Evolutionary conservation across 2,113 vertebrate genomes (phyloP).

Genomic region (Leptobrachium leishanense): DNA sequence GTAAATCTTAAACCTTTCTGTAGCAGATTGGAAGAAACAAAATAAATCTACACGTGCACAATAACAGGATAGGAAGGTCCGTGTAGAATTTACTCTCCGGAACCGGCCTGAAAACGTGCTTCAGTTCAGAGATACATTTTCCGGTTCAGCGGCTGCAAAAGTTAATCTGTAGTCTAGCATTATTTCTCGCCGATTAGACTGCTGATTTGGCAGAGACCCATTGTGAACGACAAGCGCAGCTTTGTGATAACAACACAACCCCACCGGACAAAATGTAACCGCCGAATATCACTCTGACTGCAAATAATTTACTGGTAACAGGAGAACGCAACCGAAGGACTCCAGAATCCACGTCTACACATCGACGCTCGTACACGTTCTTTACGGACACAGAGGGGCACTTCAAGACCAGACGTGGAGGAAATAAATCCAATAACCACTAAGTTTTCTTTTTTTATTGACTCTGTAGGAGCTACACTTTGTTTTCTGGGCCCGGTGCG

Average conservation of each 20-base stretch:
- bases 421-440: background rate
- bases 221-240: constrained; percentile 28
- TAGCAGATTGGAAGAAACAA: too few species aligned
- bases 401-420: background rate
- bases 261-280: constrained; percentile 20
- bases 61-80: too few species aligned
- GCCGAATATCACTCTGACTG: constrained; percentile 18
- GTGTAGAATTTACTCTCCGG: background rate
- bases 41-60: too few species aligned
- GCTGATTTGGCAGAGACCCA: constrained; percentile 8
- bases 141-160: constrained; percentile 22
- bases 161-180: constrained; percentile 5
- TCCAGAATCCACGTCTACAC: background rate
- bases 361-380: background rate
- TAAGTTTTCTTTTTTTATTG: background rate
- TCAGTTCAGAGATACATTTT: constrained; percentile 12
- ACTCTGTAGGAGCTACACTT: background rate
- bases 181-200: constrained; percentile 22
- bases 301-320: constrained; percentile 21
- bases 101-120: background rate
- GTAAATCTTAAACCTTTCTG: too few species aligned
- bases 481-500: background rate
- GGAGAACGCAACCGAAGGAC: background rate
- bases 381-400: background rate
- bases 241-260: constrained; percentile 30